phyloP scores from a whole-genome alignment of 2,113 vertebrate genomes.

The Mustelus asterias region DNA sequence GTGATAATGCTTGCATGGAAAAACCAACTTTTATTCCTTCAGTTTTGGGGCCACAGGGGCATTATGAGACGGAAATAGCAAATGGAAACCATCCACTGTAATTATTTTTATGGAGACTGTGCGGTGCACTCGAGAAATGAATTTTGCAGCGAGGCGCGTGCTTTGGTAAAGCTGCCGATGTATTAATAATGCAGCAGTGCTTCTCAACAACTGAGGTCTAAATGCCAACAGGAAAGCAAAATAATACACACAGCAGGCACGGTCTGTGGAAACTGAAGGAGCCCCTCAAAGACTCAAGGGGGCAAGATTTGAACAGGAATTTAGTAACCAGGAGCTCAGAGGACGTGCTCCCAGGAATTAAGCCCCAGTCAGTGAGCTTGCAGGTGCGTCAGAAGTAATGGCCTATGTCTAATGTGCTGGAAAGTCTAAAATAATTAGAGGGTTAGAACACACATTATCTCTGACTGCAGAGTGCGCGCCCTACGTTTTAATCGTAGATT shows the following conservation, averaged over 20 bases:
- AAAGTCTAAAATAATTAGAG: constrained; percentile 7
- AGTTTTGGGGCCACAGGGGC: constrained; percentile 21
- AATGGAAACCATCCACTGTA: neutral
- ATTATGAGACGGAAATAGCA: neutral
- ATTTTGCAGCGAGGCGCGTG: neutral
- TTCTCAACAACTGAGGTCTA: constrained; percentile 27
- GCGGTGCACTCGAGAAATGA: neutral
- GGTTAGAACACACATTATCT: neutral
- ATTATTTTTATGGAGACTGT: constrained; percentile 10
- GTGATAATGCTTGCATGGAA: neutral
- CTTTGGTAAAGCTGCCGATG: neutral
- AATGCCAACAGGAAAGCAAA: constrained; percentile 7
- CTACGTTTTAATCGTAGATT: neutral
- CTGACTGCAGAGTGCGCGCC: neutral
- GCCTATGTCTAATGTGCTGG: neutral
- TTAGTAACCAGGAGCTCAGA: neutral
- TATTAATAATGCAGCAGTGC: constrained; percentile 24
- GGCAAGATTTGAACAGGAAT: neutral
- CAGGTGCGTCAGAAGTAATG: neutral
- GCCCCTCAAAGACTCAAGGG: neutral
- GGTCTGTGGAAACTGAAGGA: neutral
- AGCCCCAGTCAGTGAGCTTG: neutral
- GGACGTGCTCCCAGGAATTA: neutral
- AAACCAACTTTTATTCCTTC: constrained; percentile 7
- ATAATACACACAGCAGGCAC: neutral